These are phyloP conservation scores for Pollenia angustigena DNA, from an alignment of 2,888 invertebrate genomes.

Conservation along the genomic window DNA sequence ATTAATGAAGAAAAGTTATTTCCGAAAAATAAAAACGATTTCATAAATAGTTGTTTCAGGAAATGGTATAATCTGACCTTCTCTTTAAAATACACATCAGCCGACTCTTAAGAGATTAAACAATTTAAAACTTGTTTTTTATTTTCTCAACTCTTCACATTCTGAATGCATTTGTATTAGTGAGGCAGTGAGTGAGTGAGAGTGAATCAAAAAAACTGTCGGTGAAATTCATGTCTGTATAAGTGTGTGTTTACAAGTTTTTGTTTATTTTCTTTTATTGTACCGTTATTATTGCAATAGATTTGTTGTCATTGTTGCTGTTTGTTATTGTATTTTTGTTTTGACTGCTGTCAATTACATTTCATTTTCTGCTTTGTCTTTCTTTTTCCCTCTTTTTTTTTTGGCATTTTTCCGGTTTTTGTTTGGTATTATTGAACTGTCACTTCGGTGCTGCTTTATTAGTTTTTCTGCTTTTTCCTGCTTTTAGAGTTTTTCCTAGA, in stretches of 20 bases:
- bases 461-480: slow-evolving; percentile 21
- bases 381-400: not conserved
- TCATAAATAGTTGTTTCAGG: too few species aligned
- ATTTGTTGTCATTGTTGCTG: slow-evolving; percentile 60
- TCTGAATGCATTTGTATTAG: slow-evolving; percentile 1
- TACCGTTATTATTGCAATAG: slow-evolving; percentile 57
- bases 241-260: not conserved
- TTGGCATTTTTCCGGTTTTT: slow-evolving; percentile 54
- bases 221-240: slow-evolving; percentile 8
- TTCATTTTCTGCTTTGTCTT: slow-evolving; percentile 46
- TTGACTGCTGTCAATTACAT: slow-evolving; percentile 66
- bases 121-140: not conserved
- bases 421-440: slow-evolving; percentile 56
- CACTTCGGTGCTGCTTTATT: slow-evolving; percentile 55
- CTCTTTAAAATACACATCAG: too few species aligned
- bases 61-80: too few species aligned
- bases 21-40: too few species aligned
- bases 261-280: slow-evolving; percentile 71
- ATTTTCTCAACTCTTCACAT: not conserved
- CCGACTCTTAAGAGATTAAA: not conserved
- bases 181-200: not conserved
- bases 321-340: slow-evolving; percentile 74
- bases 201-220: not conserved
- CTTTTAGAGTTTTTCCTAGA: not conserved
- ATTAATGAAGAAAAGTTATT: too few species aligned